Conservation (phyloP, 30 jellyfish, hydroid and myxozoan species). For the Rhopilema esculentum region DNA sequence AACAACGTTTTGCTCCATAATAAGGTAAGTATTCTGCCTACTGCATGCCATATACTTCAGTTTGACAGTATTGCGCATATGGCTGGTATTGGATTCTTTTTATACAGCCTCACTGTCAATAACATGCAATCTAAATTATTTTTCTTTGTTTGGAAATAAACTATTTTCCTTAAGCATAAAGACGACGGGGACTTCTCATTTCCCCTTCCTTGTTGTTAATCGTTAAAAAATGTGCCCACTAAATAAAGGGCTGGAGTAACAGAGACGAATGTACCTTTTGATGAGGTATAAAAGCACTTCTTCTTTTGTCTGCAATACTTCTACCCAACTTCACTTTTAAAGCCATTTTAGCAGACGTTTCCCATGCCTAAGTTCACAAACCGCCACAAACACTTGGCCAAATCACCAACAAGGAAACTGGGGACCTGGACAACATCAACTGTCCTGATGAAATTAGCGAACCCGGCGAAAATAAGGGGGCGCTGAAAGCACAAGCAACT, state of each 20-base stretch:
- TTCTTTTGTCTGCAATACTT: slow-evolving; percentile 26
- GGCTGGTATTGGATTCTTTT: too few relatives aligned
- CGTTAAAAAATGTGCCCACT: neutral
- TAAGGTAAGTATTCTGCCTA: too few relatives aligned
- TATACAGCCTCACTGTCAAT: too few relatives aligned
- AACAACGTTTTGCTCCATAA: too few relatives aligned
- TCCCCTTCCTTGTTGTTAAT: neutral
- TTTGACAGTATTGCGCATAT: too few relatives aligned
- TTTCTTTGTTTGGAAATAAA: neutral
- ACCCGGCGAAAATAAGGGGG: neutral
- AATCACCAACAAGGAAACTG: slow-evolving; percentile 4
- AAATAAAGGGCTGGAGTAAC: neutral
- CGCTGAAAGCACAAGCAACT: neutral
- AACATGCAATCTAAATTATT: neutral
- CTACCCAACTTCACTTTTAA: slow-evolving; percentile 30
- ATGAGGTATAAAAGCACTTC: slow-evolving; percentile 34
- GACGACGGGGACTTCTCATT: neutral
- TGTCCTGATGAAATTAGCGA: neutral
- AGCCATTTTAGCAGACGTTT: slow-evolving; percentile 15
- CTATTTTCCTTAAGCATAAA: neutral
- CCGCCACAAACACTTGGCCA: neutral
- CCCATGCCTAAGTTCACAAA: neutral
- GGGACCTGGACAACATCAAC: slow-evolving; percentile 14
- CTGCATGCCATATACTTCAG: too few relatives aligned
- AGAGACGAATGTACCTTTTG: neutral